Evolutionary conservation across 2,888 invertebrate genomes (phyloP), one percentile per base, ranked within the genome.

Genomic region (Melipona beecheii): DNA sequence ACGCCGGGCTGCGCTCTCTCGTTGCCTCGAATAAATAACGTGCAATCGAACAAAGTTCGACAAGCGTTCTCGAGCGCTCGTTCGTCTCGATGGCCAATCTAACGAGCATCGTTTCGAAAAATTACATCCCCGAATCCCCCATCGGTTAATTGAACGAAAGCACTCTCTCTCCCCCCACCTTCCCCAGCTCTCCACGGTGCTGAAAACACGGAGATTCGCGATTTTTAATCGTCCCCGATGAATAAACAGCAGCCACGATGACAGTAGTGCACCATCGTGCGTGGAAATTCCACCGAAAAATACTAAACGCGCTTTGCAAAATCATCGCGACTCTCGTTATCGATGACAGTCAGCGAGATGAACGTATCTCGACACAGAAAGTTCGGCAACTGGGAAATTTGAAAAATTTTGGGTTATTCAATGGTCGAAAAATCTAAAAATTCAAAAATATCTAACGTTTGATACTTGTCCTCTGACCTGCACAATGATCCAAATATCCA

Each of bases 71-170:
- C 56, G 50, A 70, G 19, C 31, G 36, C 27, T 52, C 49, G 50
- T 50, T 52, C 36, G 49, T 62, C n/a, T 62, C 36, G 50, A 62
- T 60, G 17, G 50, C n/a, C 52, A 19, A 36, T n/a, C n/a, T 49
- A 75, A 68, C 58, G 68, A 49, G 65, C 50, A 43, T 65, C 75
- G 75, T 75, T 75, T 75, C 54, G 27, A 68, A 68, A 75, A 68
- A 68, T 50, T 58, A 69, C 58, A 60, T 69, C 50, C 43, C n/a
- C 68, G 68, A 68, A 68, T 75, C n/a, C 58, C 31, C 58, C 31
- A 31, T 75, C 58, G 0, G n/a, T 68, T 75, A 60, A 75, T 68
- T n/a, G 58, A 56, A 58, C 66, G 31, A 31, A 60, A 49, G n/a
- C 15, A 31, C 75, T 13, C 19, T 66, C 24, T 13, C 19, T 2